These are phyloP conservation scores for Cryptops parisi DNA, from an alignment of 2,888 invertebrate genomes.

Conservation along the genomic window DNA sequence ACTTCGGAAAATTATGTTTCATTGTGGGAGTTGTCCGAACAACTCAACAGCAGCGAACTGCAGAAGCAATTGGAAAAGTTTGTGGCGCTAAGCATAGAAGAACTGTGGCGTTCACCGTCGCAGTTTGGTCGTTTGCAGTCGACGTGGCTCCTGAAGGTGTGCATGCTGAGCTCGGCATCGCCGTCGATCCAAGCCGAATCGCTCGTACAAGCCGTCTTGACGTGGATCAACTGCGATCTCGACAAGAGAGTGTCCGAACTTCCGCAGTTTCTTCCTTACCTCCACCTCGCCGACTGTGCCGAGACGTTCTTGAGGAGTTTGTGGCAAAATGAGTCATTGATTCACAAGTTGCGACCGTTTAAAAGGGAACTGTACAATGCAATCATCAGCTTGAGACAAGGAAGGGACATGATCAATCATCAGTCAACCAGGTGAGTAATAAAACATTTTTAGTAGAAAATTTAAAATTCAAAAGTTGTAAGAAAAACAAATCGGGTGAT, in stretches of 20 bases:
- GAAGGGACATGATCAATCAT: not conserved
- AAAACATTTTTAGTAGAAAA: not conserved
- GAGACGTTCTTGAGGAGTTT: not conserved
- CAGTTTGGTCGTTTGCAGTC: not conserved
- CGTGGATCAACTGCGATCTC: not conserved
- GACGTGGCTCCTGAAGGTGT: not conserved
- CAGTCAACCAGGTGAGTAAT: too few species aligned
- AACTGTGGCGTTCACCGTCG: conserved; percentile 1
- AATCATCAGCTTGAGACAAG: not conserved
- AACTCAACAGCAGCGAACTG: not conserved
- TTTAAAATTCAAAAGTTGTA: not conserved
- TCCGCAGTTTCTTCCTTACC: not conserved
- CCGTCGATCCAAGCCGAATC: not conserved
- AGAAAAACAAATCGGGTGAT: too few species aligned
- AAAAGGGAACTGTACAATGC: not conserved
- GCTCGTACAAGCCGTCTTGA: not conserved
- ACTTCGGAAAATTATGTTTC: conserved; percentile 1
- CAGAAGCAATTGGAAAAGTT: conserved; percentile 4
- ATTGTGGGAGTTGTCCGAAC: conserved; percentile 1
- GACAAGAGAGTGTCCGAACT: not conserved
- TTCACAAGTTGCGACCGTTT: not conserved
- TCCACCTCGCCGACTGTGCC: not conserved
- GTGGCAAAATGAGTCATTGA: not conserved
- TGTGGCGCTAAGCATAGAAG: not conserved
- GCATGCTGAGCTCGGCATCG: not conserved